Base-by-base conservation (phyloP, 2,888 invertebrate genomes). In the Vanessa cardui region DNA sequence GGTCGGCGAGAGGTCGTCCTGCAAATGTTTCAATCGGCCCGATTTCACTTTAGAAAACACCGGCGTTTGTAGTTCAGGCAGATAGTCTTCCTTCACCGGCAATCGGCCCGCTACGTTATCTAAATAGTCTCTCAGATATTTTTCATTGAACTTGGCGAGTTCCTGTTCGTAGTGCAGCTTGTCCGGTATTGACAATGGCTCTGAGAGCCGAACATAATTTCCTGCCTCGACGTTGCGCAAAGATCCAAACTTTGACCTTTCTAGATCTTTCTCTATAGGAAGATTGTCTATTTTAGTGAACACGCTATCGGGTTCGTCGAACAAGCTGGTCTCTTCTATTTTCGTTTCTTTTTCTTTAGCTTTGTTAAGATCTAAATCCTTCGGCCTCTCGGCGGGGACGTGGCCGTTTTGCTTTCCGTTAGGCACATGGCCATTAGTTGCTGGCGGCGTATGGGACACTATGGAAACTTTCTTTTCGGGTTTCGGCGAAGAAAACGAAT, bases 61-160 rank as follows among this genome's bases (percentile, higher is more conserved):
- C 1, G 93, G 93, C 68, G 91, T 91, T 76, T 93, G 93, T 12
- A 88, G 78, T 73, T 93, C 93, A 0, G 93, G 93, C 6, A 93
- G 76, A 69, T 90, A 93, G 68, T 91, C 83, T 73, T 93, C 91
- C 75, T 83, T 89, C 0, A 90, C 89, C 0, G 87, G 80, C 20
- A 91, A 69, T 69, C 86, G 85, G 1, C 87, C 87, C 15, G 86
- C 86, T 49, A 88, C 85, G 49, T 80, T 83, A n/a, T 92, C 90
- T 49, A 91, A 75, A 71, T 87, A 92, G 65, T 91, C 88, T 68
- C 85, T 82, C 52, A 90, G 86, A 74, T 92, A 92, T 73, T 79
- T 85, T 62, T 92, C 92, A 74, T 92, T 90, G 74, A 92, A 92
- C 69, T 90, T 92, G 0, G 92, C 86, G 0, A 92, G 80, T 72